Evolutionary conservation across 2,888 invertebrate species (phyloP).

Genomic region (Drosophila anomalipes): DNA sequence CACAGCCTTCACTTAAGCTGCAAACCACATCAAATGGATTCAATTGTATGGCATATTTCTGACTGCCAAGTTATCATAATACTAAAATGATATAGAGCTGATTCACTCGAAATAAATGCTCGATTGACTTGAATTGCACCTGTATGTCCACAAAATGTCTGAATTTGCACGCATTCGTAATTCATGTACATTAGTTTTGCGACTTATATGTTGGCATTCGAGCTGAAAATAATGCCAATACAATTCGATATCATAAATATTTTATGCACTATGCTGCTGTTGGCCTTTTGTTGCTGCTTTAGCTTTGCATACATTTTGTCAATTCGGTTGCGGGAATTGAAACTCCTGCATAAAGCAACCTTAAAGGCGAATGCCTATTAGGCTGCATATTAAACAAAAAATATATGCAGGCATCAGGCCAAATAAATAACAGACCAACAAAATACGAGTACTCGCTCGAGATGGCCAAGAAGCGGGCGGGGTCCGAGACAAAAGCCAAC

Average conservation of each 20-base stretch:
- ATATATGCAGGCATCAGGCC: slow-evolving; percentile 60
- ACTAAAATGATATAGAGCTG: background rate
- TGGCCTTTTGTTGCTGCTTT: slow-evolving; percentile 46
- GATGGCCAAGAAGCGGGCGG: slow-evolving; percentile 9
- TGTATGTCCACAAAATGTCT: slow-evolving; percentile 33
- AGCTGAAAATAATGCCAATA: slow-evolving; percentile 76
- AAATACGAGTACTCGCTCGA: slow-evolving; percentile 14
- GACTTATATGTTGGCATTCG: slow-evolving; percentile 68
- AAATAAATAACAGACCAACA: slow-evolving; percentile 74
- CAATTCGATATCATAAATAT: slow-evolving; percentile 77
- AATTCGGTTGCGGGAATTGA: slow-evolving; percentile 35
- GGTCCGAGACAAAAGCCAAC: slow-evolving; percentile 36
- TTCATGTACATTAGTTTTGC: slow-evolving; percentile 46
- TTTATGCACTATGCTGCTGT: slow-evolving; percentile 69
- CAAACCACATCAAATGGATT: background rate
- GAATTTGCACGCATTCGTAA: slow-evolving; percentile 59
- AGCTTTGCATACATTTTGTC: slow-evolving; percentile 79
- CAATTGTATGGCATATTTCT: background rate
- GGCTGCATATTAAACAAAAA: slow-evolving; percentile 76
- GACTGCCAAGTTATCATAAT: background rate
- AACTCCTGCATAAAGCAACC: slow-evolving; percentile 11
- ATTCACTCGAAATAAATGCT: background rate
- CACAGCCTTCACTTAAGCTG: too few species aligned
- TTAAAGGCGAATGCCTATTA: slow-evolving; percentile 73
- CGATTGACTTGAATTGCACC: slow-evolving; percentile 36